Conservation (phyloP, 2,888 invertebrate genomes). For the Bombylius major region DNA sequence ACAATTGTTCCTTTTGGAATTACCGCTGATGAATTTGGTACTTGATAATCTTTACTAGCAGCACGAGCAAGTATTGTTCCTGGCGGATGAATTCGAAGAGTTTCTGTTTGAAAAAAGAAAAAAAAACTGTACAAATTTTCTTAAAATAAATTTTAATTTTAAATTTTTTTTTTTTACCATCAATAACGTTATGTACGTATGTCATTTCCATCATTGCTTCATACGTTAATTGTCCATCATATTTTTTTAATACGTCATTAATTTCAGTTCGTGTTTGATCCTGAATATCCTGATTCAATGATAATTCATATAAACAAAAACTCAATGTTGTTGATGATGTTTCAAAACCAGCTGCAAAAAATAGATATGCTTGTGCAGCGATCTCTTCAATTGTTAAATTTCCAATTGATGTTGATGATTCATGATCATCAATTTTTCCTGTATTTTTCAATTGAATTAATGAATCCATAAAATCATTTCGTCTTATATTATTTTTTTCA, state of each 20-base stretch:
- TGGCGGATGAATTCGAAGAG: constrained; percentile 37
- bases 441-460: constrained; percentile 37
- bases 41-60: constrained; percentile 25
- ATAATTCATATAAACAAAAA: constrained; percentile 39
- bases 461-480: constrained; percentile 42
- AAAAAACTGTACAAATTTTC: not conserved
- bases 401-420: constrained; percentile 4
- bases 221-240: constrained; percentile 35
- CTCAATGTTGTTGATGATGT: constrained; percentile 40
- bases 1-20: constrained; percentile 28
- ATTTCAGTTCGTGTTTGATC: constrained; percentile 36
- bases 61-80: constrained; percentile 26
- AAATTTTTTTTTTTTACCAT: constrained; percentile 24
- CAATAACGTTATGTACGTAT: constrained; percentile 38
- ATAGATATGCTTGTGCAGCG: constrained; percentile 41
- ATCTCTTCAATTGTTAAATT: constrained; percentile 37
- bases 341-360: constrained; percentile 43
- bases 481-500: constrained; percentile 25
- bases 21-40: constrained; percentile 23
- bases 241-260: constrained; percentile 24
- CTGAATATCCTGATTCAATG: constrained; percentile 37
- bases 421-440: not conserved
- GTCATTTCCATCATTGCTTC: constrained; percentile 38
- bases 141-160: not conserved
- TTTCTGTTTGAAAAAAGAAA: constrained; percentile 25